Evolutionary conservation across 2,888 invertebrate genomes (phyloP).

Genomic region (Eupithecia pulchellata): DNA sequence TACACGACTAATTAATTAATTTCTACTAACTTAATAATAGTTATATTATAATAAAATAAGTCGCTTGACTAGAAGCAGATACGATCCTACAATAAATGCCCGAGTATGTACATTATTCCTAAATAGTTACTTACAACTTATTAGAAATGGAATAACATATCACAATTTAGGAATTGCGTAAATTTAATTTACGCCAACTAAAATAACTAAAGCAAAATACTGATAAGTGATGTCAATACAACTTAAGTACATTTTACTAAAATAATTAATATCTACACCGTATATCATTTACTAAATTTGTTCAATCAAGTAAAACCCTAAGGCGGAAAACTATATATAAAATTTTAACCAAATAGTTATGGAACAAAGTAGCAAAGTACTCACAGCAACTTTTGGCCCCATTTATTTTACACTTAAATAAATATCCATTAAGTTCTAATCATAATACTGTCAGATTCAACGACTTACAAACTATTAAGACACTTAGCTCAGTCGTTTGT

Average conservation of each 20-base stretch:
- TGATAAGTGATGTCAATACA: constrained; percentile 59
- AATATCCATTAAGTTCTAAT: constrained; percentile 55
- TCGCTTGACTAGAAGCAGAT: constrained; percentile 50
- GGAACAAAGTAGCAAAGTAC: constrained; percentile 60
- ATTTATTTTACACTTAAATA: constrained; percentile 61
- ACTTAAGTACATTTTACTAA: constrained; percentile 18
- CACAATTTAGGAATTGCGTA: constrained; percentile 83
- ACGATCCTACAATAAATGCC: constrained; percentile 37
- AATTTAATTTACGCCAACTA: constrained; percentile 56
- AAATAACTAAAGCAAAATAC: constrained; percentile 57
- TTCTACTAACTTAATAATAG: neutral
- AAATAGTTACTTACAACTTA: constrained; percentile 47
- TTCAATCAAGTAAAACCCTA: neutral
- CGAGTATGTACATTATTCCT: constrained; percentile 47
- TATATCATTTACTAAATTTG: neutral
- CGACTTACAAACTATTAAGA: constrained; percentile 49
- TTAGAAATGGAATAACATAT: constrained; percentile 74
- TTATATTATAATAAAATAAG: neutral
- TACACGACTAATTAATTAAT: neutral
- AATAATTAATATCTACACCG: constrained; percentile 20
- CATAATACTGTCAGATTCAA: constrained; percentile 76
- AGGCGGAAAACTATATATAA: constrained; percentile 18
- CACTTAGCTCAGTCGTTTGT: constrained; percentile 51
- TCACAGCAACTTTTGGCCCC: constrained; percentile 82
- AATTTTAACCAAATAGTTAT: constrained; percentile 61